phyloP scores from a whole-genome alignment of 2,113 vertebrate species.

The Takifugu bimaculatus region DNA sequence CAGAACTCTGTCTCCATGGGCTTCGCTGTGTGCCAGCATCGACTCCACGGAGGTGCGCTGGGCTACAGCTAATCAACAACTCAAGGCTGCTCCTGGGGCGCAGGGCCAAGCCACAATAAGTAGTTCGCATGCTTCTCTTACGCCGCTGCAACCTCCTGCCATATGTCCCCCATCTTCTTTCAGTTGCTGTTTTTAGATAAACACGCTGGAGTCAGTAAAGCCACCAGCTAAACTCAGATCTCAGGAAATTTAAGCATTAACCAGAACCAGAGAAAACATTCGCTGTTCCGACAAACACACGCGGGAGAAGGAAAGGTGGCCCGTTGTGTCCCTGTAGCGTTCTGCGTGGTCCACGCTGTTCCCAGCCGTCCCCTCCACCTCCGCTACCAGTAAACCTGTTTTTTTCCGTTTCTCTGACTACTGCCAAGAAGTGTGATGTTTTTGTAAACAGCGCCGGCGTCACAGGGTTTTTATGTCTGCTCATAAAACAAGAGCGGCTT shows the following conservation, averaged over 20 bases:
- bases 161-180: slow-evolving; percentile 25
- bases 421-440: slow-evolving; percentile 42
- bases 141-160: slow-evolving; percentile 31
- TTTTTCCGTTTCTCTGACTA: neutral
- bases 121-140: slow-evolving; percentile 47
- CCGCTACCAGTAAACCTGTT: slow-evolving; percentile 1
- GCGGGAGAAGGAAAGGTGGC: slow-evolving; percentile 4
- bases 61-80: slow-evolving; percentile 46
- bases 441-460: slow-evolving; percentile 52
- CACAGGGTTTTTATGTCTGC: slow-evolving; percentile 56
- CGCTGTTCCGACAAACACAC: neutral
- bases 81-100: slow-evolving; percentile 30
- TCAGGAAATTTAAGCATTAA: too few relatives aligned
- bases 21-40: slow-evolving; percentile 45
- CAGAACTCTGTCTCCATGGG: slow-evolving; percentile 55
- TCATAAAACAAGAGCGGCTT: slow-evolving; percentile 49
- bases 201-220: neutral
- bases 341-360: slow-evolving; percentile 7
- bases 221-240: too few relatives aligned
- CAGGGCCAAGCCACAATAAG: slow-evolving; percentile 51
- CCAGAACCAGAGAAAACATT: neutral
- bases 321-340: slow-evolving; percentile 22
- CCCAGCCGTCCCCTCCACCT: slow-evolving; percentile 1
- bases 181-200: slow-evolving; percentile 28
- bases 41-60: slow-evolving; percentile 41